Evolutionary conservation across 2,113 vertebrate genomes (phyloP), one percentile per base, ranked within the genome.

Genomic region (Pelvicachromis taeniatus): DNA sequence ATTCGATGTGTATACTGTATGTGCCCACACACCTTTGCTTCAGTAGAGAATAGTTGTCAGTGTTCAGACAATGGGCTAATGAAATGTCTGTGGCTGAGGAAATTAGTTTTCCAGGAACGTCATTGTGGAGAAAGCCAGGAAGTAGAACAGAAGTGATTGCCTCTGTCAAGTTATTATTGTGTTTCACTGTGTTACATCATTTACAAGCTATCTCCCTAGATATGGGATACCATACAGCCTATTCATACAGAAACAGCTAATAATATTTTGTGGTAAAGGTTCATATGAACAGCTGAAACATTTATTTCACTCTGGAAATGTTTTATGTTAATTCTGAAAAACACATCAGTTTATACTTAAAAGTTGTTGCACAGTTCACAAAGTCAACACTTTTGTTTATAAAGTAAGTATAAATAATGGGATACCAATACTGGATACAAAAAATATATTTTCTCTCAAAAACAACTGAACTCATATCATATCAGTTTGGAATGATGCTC

Each of bases 111-210:
- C 90, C 82, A 93, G 82, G 87, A 91, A 90, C 89, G 84, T 88
- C 90, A 93, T 93, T 94, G 92, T 93, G 77, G 73, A 87, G 87
- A 86, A 85, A 92, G 92, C 92, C 91, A 92, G 93, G 89, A 92
- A 92, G 89, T 88, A 83, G 91, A 93, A 91, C 78, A 91, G 90
- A 88, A 85, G 89, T 90, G 88, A 95, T 93, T 92, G 92, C 87
- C 75, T 90, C 90, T 92, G 91, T 95, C 91, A 93, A 87, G 89
- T 93, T 94, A 91, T 93, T 93, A 91, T 92, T 91, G 86, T 88
- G 83, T 95, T 95, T 93, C 95, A 92, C 89, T 54, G 85, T 83
- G 88, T 95, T 95, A 93, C 94, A 95, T 95, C 95, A 95, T 86
- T 85, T 83, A 82, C 40, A 90, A 26, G 7, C 86, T 78, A 83